Percentiles rank a stretch among this genome's conserved stretches.
Conservation (phyloP, 2,113 vertebrate species). For the Cinclus cinclus region DNA sequence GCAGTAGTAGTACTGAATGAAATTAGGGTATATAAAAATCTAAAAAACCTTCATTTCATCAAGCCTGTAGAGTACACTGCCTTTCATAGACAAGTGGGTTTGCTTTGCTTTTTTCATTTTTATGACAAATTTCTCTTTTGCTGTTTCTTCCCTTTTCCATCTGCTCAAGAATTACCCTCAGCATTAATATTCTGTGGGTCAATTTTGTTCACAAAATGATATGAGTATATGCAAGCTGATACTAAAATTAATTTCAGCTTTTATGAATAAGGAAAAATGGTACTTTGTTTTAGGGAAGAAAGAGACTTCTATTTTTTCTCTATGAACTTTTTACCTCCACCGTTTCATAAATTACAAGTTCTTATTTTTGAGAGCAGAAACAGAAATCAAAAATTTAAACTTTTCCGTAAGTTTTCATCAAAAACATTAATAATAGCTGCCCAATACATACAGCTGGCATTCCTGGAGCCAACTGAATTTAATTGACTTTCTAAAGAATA, state of each 20-base stretch:
- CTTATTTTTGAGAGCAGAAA: background rate
- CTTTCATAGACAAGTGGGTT: background rate
- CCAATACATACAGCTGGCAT: background rate
- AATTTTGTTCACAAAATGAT: background rate
- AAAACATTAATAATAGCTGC: background rate
- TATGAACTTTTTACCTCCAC: background rate
- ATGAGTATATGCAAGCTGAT: background rate
- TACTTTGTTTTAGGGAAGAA: background rate
- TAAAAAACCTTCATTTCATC: background rate
- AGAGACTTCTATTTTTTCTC: background rate
- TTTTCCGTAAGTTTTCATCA: background rate
- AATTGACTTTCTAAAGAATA: background rate
- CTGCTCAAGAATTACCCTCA: background rate
- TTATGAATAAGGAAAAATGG: background rate
- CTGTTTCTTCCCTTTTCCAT: background rate
- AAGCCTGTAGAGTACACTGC: background rate
- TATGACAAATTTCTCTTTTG: background rate
- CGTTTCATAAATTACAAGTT: background rate
- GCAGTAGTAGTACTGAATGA: background rate
- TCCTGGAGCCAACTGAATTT: background rate
- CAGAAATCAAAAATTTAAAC: background rate
- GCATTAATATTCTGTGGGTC: background rate
- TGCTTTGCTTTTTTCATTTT: background rate
- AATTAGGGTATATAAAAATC: background rate
- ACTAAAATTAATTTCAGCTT: background rate